phyloP scores from a whole-genome alignment of 2,888 invertebrate genomes.

The Apotomis turbidana region DNA sequence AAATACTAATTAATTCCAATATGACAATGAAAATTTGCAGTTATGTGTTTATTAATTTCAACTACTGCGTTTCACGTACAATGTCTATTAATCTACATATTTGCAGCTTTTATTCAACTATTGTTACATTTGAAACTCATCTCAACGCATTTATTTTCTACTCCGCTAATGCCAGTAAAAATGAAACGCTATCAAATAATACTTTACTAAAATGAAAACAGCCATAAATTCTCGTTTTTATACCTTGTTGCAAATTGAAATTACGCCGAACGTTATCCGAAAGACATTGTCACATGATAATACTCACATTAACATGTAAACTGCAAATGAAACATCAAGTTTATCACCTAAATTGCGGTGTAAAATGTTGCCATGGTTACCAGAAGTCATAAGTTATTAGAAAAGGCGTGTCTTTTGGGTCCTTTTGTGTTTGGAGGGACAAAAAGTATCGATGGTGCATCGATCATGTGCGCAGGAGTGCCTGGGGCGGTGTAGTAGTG shows the following conservation, averaged over 20 bases:
- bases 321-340: slow-evolving; percentile 50
- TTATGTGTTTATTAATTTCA: too few species aligned
- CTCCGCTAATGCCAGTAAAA: not conserved
- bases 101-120: too few species aligned
- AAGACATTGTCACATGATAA: slow-evolving; percentile 51
- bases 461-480: slow-evolving; percentile 16
- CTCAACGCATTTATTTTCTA: not conserved
- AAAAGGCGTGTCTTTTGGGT: not conserved
- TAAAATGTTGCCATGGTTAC: not conserved
- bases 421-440: not conserved
- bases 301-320: slow-evolving; percentile 51
- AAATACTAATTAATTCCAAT: too few species aligned
- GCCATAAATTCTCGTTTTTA: slow-evolving; percentile 2
- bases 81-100: too few species aligned
- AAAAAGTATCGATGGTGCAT: slow-evolving; percentile 13
- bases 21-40: too few species aligned
- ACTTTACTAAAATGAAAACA: not conserved
- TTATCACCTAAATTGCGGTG: slow-evolving; percentile 18
- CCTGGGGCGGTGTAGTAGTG: not conserved
- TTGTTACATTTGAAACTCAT: not conserved
- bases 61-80: too few species aligned
- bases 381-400: not conserved
- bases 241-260: slow-evolving; percentile 27
- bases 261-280: slow-evolving; percentile 23
- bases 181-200: not conserved